Evolutionary conservation across 2,797 vertebrate species (phyloP), one percentile per base, ranked within the genome.

Genomic region (Sphenodon punctatus): DNA sequence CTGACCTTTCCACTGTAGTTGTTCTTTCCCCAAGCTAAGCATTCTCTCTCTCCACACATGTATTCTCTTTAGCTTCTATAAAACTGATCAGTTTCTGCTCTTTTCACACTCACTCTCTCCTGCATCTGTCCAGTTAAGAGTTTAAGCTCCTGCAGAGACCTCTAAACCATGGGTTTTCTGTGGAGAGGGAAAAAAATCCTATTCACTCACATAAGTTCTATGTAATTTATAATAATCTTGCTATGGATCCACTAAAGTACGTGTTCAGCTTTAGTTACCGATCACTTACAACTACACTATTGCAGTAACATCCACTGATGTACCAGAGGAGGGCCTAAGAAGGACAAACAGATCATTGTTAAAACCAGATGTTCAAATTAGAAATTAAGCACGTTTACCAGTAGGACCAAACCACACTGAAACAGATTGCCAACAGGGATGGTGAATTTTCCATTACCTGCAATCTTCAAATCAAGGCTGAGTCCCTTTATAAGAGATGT

Each of bases 231-330:
- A 19, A 17, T 15, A 65, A 36, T 45, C 75, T 59, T 68, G 17
- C n/a, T 39, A 12, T 45, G 66, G 45, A 13, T 48, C 10, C 16
- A 10, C 32, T 69, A 61, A 5, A 49, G 23, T n/a, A 49, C 38
- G 66, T 76, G 87, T 27, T 73, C 85, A 75, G 25, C 78, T 75
- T 75, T 34, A 43, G 34, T 39, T 7, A 4, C 63, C 64, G 48
- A 58, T 75, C 67, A 67, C 86, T 85, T 75, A 83, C 39, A 86
- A 19, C 25, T 81, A 32, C 81, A 65, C 27, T 25, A 15, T 32
- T 10, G 66, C 15, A 36, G 23, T 6, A 66, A 46, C 46, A 66
- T 48, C 30, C 22, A 48, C 16, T 25, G 22, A 34, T 34, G 30
- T 25, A 23, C 66, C 9, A n/a, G n/a, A n/a, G n/a, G n/a, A n/a